A percentile compares a stretch with the other conserved stretches of the same genome.
Conservation (phyloP, 2,888 invertebrate genomes). For the Tipula helvola region DNA sequence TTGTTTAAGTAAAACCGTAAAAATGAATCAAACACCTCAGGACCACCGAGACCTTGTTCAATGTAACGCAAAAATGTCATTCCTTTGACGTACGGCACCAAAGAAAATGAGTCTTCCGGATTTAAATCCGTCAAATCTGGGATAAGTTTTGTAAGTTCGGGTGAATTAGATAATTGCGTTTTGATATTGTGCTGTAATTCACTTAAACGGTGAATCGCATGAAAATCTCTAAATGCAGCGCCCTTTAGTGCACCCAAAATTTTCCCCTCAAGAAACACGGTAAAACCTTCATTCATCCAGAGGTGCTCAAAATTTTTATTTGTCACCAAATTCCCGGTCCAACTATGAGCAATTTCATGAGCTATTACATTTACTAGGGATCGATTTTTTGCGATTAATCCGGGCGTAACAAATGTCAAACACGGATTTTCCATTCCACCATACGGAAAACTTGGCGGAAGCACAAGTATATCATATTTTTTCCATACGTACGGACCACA, state of each 20-base stretch:
- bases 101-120: constrained; percentile 86
- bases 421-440: constrained; percentile 99
- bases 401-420: constrained; percentile 89
- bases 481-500: constrained; percentile 88
- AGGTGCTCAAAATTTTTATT: constrained; percentile 90
- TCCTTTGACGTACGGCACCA: constrained; percentile 90
- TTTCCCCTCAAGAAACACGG: constrained; percentile 83
- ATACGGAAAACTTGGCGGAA: constrained; percentile 83
- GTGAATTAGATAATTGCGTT: constrained; percentile 44
- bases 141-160: constrained; percentile 65
- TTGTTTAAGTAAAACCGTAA: constrained; percentile 65
- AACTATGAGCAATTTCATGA: constrained; percentile 92
- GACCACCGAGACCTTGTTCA: constrained; percentile 70
- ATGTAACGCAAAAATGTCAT: constrained; percentile 74
- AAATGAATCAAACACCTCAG: constrained; percentile 69
- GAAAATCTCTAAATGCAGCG: constrained; percentile 58
- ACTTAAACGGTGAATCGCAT: constrained; percentile 63
- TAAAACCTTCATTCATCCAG: constrained; percentile 90
- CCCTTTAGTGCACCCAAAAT: constrained; percentile 60
- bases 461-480: constrained; percentile 74
- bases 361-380: constrained; percentile 83
- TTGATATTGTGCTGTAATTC: constrained; percentile 41
- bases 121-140: constrained; percentile 65
- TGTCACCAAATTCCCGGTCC: constrained; percentile 92
- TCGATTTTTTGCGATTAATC: constrained; percentile 70